A percentile compares a stretch with the other conserved stretches of the same genome.
These are phyloP conservation scores for Anolis carolinensis DNA, from an alignment of 2,113 vertebrate genomes.

Conservation along the genomic window DNA sequence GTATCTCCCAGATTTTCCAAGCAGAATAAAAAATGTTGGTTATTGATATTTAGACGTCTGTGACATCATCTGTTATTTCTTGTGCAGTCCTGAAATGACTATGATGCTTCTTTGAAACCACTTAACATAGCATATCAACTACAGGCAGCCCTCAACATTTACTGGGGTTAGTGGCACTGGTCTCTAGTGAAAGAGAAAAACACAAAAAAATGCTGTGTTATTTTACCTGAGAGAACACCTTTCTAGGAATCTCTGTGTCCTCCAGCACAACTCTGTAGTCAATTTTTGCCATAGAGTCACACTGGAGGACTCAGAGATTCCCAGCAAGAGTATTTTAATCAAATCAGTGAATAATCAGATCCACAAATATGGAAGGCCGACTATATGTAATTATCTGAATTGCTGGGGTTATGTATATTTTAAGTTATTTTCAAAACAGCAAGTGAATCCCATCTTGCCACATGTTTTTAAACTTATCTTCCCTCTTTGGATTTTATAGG, in stretches of 20 bases:
- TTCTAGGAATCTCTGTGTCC: too few relatives aligned
- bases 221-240: too few relatives aligned
- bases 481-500: conserved; percentile 76
- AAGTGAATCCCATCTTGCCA: conserved; percentile 14
- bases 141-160: too few relatives aligned
- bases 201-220: too few relatives aligned
- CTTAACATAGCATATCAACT: not conserved
- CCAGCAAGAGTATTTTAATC: too few relatives aligned
- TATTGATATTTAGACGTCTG: not conserved
- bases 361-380: too few relatives aligned
- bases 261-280: too few relatives aligned
- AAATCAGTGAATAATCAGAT: too few relatives aligned
- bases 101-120: not conserved
- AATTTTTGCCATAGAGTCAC: too few relatives aligned
- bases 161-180: too few relatives aligned
- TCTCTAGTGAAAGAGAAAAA: too few relatives aligned
- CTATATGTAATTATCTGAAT: not conserved
- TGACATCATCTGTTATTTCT: not conserved
- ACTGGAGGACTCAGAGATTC: too few relatives aligned
- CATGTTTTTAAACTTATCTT: conserved; percentile 40
- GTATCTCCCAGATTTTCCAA: not conserved
- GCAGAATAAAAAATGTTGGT: not conserved
- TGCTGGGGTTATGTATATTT: not conserved
- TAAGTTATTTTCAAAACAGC: not conserved
- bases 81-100: not conserved